Evolutionary conservation across 2,113 vertebrate species (phyloP).

Genomic region (Chelonoidis abingdonii): DNA sequence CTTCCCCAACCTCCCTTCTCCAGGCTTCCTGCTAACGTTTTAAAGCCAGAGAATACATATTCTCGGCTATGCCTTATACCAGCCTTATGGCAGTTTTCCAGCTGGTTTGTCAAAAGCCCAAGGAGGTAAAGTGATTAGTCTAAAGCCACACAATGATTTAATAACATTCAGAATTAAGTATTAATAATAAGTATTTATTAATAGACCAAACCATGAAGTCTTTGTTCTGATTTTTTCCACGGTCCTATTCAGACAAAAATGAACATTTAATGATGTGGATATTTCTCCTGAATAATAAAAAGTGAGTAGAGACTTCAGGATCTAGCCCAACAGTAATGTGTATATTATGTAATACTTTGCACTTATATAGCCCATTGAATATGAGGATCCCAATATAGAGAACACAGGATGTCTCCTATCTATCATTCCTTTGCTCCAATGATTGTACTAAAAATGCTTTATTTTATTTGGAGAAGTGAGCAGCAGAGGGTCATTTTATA

Average conservation of each 20-base stretch:
- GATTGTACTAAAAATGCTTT: too few species aligned
- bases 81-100: not conserved
- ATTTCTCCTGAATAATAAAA: not conserved
- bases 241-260: not conserved
- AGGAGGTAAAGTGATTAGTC: conserved; percentile 22
- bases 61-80: conserved; percentile 21
- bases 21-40: conserved; percentile 13
- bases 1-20: not conserved
- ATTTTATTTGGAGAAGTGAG: too few species aligned
- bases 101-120: not conserved
- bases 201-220: conserved; percentile 32
- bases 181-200: conserved; percentile 49
- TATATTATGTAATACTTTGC: not conserved
- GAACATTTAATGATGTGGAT: not conserved
- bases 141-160: conserved; percentile 34
- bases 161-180: not conserved
- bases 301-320: not conserved
- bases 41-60: conserved; percentile 16
- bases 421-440: too few species aligned
- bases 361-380: not conserved
- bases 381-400: too few species aligned
- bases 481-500: not conserved
- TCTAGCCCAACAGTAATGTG: not conserved
- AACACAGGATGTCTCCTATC: too few species aligned
- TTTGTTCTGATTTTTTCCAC: conserved; percentile 10